A percentile compares a stretch with the other conserved stretches of the same genome.
These are phyloP conservation scores for Mesorhabditis sp. DNA, from an alignment of 2,888 invertebrate genomes.

Conservation along the genomic window DNA sequence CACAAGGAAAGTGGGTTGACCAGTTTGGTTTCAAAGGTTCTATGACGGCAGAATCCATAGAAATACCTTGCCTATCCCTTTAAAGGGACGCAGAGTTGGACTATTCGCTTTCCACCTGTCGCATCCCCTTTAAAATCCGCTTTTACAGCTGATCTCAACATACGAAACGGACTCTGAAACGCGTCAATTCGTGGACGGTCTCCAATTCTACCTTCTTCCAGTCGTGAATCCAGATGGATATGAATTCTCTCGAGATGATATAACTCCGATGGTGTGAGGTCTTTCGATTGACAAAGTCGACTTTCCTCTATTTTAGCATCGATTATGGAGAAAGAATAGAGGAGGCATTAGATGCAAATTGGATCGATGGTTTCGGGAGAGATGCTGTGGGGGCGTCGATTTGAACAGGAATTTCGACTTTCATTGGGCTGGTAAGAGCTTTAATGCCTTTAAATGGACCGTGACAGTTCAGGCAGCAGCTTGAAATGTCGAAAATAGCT, in stretches of 20 bases:
- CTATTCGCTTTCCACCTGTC: too few species aligned
- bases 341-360: constrained; percentile 47
- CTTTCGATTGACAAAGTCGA: neutral
- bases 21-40: too few species aligned
- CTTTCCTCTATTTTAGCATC: constrained; percentile 25
- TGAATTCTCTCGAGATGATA: constrained; percentile 50
- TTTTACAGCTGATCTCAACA: constrained; percentile 44
- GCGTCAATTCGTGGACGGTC: constrained; percentile 24
- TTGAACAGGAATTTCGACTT: constrained; percentile 52
- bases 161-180: constrained; percentile 36
- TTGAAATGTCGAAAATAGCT: neutral
- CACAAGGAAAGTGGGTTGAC: too few species aligned
- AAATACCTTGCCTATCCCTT: too few species aligned
- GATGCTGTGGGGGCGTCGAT: constrained; percentile 57
- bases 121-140: neutral
- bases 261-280: constrained; percentile 37
- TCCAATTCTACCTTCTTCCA: constrained; percentile 51
- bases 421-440: constrained; percentile 35
- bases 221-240: constrained; percentile 54
- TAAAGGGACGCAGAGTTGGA: too few species aligned
- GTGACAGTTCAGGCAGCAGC: neutral
- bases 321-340: constrained; percentile 55
- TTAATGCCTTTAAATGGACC: neutral
- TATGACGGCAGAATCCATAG: too few species aligned
- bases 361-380: constrained; percentile 50